These are phyloP conservation scores for Petrosia ficiformis DNA, from an alignment of 37 sponge, comb jelly and placozoan species.

Conservation along the genomic window DNA sequence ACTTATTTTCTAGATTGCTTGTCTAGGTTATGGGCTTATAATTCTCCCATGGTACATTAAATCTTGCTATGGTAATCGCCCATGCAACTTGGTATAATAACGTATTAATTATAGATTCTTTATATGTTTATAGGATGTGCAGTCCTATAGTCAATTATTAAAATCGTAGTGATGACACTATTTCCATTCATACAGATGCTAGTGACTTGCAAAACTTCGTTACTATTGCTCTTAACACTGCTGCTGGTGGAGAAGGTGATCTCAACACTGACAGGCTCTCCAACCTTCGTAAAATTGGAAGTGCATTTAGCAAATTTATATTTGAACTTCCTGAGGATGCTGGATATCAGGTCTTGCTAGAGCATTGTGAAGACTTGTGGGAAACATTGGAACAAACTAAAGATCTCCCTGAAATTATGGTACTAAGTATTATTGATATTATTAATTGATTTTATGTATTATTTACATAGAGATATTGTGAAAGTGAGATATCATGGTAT, in stretches of 20 bases:
- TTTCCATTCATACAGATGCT: constrained; percentile 11
- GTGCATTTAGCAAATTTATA: constrained; percentile 44
- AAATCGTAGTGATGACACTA: too few species aligned
- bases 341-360: constrained; percentile 14
- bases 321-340: constrained; percentile 8
- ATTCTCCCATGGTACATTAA: too few species aligned
- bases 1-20: too few species aligned
- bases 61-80: too few species aligned
- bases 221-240: constrained; percentile 48
- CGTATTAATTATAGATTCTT: too few species aligned
- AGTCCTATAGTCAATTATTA: too few species aligned
- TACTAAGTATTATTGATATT: constrained; percentile 17
- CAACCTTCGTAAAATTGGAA: constrained; percentile 46
- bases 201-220: constrained; percentile 52
- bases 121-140: too few species aligned
- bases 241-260: constrained; percentile 60
- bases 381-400: constrained; percentile 25
- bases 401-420: constrained; percentile 36
- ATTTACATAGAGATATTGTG: constrained; percentile 29
- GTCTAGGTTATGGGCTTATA: too few species aligned
- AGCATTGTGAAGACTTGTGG: constrained; percentile 35
- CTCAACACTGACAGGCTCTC: constrained; percentile 48
- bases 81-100: too few species aligned
- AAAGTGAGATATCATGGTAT: constrained; percentile 55
- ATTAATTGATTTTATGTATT: background rate